Conservation (phyloP, 2,113 vertebrate species). For the Hiodon alosoides region DNA sequence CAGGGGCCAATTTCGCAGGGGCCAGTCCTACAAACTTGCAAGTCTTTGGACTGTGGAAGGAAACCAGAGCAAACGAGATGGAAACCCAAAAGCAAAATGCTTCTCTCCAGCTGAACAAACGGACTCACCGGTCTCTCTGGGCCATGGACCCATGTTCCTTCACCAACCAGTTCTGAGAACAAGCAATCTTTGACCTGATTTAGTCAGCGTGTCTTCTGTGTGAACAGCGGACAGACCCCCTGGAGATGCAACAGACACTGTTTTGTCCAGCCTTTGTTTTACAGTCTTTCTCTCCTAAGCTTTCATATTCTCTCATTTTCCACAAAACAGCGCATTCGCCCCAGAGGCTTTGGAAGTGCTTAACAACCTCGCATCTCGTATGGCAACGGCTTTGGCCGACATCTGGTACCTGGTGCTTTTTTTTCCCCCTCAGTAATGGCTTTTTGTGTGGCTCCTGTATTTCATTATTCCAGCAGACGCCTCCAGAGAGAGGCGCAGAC, state of each 20-base stretch:
- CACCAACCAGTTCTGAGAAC: no score
- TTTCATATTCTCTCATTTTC: constrained; percentile 5
- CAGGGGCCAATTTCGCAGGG: no score
- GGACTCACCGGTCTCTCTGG: no score
- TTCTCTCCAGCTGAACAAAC: no score
- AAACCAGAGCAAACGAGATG: no score
- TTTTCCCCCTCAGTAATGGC: constrained; percentile 21
- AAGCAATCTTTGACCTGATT: background rate
- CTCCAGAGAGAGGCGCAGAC: constrained; percentile 23
- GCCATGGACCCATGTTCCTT: no score
- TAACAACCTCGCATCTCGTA: constrained; percentile 22
- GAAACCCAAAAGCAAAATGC: no score
- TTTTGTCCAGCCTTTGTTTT: background rate
- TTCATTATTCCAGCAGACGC: constrained; percentile 33
- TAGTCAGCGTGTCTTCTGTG: background rate
- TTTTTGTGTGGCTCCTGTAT: constrained; percentile 31
- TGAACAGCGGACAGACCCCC: background rate
- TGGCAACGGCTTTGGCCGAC: constrained; percentile 11
- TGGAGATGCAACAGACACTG: constrained; percentile 1
- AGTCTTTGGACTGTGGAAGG: no score
- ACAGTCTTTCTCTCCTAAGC: background rate
- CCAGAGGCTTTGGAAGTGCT: constrained; percentile 6
- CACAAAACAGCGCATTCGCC: background rate
- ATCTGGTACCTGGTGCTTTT: constrained; percentile 28
- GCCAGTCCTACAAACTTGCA: no score